phyloP scores from a whole-genome alignment of 2,888 invertebrate genomes.

The Rapana venosa region DNA sequence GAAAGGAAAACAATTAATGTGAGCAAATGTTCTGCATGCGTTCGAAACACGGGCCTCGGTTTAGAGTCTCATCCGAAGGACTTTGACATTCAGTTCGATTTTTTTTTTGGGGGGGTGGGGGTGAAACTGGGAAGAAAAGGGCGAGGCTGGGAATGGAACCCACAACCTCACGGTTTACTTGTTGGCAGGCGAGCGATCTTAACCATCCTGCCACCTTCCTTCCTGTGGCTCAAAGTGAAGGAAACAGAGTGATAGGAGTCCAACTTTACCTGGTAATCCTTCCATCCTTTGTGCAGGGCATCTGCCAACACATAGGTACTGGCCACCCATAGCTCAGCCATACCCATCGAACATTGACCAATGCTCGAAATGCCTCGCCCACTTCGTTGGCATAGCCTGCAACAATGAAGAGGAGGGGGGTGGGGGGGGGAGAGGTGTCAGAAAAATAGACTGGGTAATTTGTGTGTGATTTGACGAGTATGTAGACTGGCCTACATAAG shows the following conservation, averaged over 20 bases:
- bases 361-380: constrained; percentile 93
- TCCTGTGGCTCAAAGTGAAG: no score
- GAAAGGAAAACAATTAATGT: no score
- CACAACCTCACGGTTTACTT: no score
- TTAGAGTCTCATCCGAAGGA: no score
- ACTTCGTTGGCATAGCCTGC: constrained; percentile 97
- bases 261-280: constrained; percentile 36
- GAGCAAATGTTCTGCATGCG: no score
- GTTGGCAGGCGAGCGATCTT: no score
- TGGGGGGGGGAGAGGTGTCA: neutral
- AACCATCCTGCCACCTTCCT: no score
- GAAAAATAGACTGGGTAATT: neutral
- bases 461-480: no score
- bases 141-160: neutral
- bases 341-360: constrained; percentile 86
- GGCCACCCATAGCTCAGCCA: constrained; percentile 88
- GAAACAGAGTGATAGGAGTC: neutral
- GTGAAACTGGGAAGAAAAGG: neutral
- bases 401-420: constrained; percentile 1
- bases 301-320: constrained; percentile 92
- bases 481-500: no score
- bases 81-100: no score
- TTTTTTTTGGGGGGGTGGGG: no score
- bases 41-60: no score
- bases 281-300: constrained; percentile 85